Evolutionary conservation across 1,140 invertebrate genomes (phyloP).

Genomic region (Homarus americanus): DNA sequence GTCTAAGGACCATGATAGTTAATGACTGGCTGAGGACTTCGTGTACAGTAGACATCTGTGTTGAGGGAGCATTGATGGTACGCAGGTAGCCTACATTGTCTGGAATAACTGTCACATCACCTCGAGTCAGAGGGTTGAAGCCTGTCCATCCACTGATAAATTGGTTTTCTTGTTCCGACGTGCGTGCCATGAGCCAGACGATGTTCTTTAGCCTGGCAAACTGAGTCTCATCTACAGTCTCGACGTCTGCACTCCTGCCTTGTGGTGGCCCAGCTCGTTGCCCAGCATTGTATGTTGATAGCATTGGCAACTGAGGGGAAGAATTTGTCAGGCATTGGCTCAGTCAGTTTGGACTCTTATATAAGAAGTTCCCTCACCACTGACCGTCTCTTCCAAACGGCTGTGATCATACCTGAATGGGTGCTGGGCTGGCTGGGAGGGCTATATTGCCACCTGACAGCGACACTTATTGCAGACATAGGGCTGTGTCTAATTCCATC

Average conservation of each 20-base stretch:
- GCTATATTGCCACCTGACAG: neutral
- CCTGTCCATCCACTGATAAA: constrained; percentile 33
- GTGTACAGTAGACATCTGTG: constrained; percentile 4
- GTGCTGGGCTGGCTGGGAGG: neutral
- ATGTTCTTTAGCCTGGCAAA: constrained; percentile 16
- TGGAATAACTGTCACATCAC: neutral
- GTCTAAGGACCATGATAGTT: neutral
- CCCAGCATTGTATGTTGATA: constrained; percentile 33
- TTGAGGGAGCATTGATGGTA: constrained; percentile 13
- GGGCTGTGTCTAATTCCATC: constrained; percentile 29
- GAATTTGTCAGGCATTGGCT: constrained; percentile 9
- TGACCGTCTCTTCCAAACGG: constrained; percentile 26
- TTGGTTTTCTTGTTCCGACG: neutral
- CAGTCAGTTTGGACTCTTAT: neutral
- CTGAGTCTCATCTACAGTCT: constrained; percentile 15
- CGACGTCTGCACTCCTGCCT: neutral
- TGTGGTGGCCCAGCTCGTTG: constrained; percentile 28
- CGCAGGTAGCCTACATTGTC: constrained; percentile 26
- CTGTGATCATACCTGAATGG: neutral
- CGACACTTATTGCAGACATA: constrained; percentile 36
- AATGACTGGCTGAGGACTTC: constrained; percentile 1
- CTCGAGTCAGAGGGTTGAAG: neutral
- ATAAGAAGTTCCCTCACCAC: constrained; percentile 32
- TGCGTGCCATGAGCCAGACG: neutral
- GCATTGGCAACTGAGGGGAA: constrained; percentile 6